Conservation (phyloP, 2,888 invertebrate genomes). For the Plemyria rubiginata region DNA sequence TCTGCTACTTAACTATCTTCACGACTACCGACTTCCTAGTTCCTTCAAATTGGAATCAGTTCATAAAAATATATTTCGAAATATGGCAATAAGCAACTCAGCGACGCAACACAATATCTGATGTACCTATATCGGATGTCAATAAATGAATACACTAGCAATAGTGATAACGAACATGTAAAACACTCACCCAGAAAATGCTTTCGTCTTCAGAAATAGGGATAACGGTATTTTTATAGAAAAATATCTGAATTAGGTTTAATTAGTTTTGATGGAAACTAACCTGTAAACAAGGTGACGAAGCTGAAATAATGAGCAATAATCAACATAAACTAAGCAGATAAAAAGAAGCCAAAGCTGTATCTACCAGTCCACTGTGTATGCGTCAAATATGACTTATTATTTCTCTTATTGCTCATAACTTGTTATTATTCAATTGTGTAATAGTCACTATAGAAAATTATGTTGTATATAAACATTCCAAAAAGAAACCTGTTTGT, state of each 20-base stretch:
- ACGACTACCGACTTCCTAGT: conserved; percentile 75
- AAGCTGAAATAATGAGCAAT: neutral
- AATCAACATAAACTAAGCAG: conserved; percentile 5
- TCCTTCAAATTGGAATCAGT: conserved; percentile 77
- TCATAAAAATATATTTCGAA: conserved; percentile 64
- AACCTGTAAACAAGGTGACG: neutral
- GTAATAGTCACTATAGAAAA: conserved; percentile 73
- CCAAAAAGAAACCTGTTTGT: conserved; percentile 76
- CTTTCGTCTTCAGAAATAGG: neutral
- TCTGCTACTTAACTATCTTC: conserved; percentile 80
- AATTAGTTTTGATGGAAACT: neutral
- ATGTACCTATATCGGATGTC: too few relatives aligned
- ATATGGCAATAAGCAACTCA: conserved; percentile 68
- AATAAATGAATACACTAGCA: conserved; percentile 4
- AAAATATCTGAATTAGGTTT: neutral
- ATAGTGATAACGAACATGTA: neutral
- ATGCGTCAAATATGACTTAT: conserved; percentile 22
- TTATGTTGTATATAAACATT: conserved; percentile 71
- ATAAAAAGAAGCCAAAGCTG: conserved; percentile 12
- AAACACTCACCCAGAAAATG: neutral
- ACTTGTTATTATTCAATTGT: conserved; percentile 16
- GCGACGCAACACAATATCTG: conserved; percentile 5
- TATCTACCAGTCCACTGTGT: conserved; percentile 11
- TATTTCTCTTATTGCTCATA: conserved; percentile 47
- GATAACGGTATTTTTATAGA: neutral